Percentiles rank a stretch among this genome's conserved stretches.
Evolutionary conservation across 2,888 invertebrate genomes (phyloP).

Genomic region (Aphelenchoides bicaudatus): DNA sequence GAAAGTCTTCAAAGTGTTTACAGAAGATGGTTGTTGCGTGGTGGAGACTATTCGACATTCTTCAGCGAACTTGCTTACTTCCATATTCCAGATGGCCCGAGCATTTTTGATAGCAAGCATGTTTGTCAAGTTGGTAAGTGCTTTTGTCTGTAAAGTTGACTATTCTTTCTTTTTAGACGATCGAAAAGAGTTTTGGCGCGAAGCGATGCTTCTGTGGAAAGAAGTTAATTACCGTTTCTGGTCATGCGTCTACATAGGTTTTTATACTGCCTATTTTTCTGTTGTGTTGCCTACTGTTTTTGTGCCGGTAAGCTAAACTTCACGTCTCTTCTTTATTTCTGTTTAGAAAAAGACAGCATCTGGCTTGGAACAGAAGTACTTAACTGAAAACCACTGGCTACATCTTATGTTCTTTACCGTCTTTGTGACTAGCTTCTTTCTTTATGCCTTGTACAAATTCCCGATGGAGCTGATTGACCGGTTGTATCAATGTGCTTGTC

Average conservation of each 20-base stretch:
- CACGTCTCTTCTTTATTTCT: conserved; percentile 13
- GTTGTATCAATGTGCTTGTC: conserved; percentile 72
- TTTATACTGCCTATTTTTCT: conserved; percentile 80
- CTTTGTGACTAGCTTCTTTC: conserved; percentile 78
- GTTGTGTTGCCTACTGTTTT: conserved; percentile 85
- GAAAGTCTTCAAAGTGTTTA: conserved; percentile 4
- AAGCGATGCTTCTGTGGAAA: not conserved
- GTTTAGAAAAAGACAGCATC: conserved; percentile 46
- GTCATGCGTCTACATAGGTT: conserved; percentile 73
- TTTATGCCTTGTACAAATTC: conserved; percentile 72
- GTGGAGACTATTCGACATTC: not conserved
- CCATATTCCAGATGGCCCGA: not conserved
- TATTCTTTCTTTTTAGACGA: not conserved
- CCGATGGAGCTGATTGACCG: conserved; percentile 78
- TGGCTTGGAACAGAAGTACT: conserved; percentile 43
- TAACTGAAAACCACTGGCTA: conserved; percentile 62
- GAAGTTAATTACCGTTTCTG: not conserved
- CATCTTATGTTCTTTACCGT: conserved; percentile 79
- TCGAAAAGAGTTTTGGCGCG: conserved; percentile 11
- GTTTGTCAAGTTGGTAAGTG: conserved; percentile 5
- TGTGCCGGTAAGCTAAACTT: conserved; percentile 69
- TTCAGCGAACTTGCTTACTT: conserved; percentile 2
- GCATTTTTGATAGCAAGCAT: conserved; percentile 1
- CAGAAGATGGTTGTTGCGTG: not conserved
- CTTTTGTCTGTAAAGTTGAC: not conserved